These are phyloP conservation scores for Agrotis puta DNA, from an alignment of 2,888 invertebrate genomes.

Conservation along the genomic window DNA sequence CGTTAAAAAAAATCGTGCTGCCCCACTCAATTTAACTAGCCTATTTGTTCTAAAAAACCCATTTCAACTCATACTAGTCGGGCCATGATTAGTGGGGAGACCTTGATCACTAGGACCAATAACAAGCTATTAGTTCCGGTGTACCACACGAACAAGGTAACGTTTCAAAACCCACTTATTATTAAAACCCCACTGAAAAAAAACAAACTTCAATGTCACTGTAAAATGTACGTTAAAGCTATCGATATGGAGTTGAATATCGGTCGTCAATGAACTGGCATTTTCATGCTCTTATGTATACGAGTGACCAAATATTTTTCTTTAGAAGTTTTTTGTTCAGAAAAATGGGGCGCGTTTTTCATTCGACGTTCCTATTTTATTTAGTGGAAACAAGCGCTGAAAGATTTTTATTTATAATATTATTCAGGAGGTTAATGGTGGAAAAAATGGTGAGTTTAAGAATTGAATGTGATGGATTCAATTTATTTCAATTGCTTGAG, in stretches of 20 bases:
- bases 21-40: slow-evolving; percentile 1
- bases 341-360: slow-evolving; percentile 64
- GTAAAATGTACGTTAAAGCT: slow-evolving; percentile 48
- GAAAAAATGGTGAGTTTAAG: slow-evolving; percentile 44
- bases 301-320: slow-evolving; percentile 77
- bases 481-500: slow-evolving; percentile 33
- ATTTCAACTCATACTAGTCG: slow-evolving; percentile 30
- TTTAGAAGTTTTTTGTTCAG: slow-evolving; percentile 66
- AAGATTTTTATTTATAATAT: slow-evolving; percentile 53
- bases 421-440: slow-evolving; percentile 54
- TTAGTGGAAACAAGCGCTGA: slow-evolving; percentile 51
- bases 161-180: slow-evolving; percentile 48
- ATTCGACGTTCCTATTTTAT: slow-evolving; percentile 56
- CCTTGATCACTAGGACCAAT: slow-evolving; percentile 50
- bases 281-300: slow-evolving; percentile 57
- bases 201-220: slow-evolving; percentile 49
- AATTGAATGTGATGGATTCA: slow-evolving; percentile 39
- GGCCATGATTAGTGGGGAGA: slow-evolving; percentile 20
- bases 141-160: slow-evolving; percentile 42
- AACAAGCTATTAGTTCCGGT: slow-evolving; percentile 35
- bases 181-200: slow-evolving; percentile 45
- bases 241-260: slow-evolving; percentile 45
- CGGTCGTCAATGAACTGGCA: slow-evolving; percentile 44
- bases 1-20: too few relatives aligned
- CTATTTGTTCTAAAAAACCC: slow-evolving; percentile 18